Evolutionary conservation across 2,888 invertebrate species (phyloP).

Genomic region (Leucophenga montana): DNA sequence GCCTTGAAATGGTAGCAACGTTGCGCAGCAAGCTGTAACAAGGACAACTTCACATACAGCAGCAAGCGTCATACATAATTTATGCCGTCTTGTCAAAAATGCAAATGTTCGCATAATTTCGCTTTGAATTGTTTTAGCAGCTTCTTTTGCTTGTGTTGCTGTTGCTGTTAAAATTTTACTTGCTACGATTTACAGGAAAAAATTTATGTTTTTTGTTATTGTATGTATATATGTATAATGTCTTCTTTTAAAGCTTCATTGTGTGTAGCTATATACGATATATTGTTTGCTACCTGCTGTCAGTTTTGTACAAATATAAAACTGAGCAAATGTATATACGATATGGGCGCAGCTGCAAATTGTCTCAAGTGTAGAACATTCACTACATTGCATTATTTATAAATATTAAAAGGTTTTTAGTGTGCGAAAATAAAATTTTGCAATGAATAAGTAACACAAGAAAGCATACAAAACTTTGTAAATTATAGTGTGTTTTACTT

Average conservation of each 20-base stretch:
- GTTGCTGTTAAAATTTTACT: neutral
- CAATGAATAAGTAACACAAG: neutral
- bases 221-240: no score
- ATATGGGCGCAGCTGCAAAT: neutral
- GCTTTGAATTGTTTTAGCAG: conserved; percentile 37
- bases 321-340: neutral
- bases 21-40: neutral
- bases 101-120: conserved; percentile 42
- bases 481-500: no score
- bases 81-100: conserved; percentile 39
- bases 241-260: conserved; percentile 12
- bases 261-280: no score
- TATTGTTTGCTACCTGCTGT: neutral
- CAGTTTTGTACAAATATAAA: neutral
- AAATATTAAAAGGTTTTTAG: neutral
- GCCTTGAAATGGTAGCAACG: conserved; percentile 4
- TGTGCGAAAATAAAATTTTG: neutral
- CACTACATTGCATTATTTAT: neutral
- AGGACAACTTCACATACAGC: neutral
- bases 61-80: conserved; percentile 50
- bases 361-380: neutral
- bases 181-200: neutral
- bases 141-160: neutral
- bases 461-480: neutral
- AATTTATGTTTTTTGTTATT: no score